Evolutionary conservation across 1,140 invertebrate species (phyloP), one percentile per base, ranked within the genome.

Genomic region (Diplogasteroides magnus): DNA sequence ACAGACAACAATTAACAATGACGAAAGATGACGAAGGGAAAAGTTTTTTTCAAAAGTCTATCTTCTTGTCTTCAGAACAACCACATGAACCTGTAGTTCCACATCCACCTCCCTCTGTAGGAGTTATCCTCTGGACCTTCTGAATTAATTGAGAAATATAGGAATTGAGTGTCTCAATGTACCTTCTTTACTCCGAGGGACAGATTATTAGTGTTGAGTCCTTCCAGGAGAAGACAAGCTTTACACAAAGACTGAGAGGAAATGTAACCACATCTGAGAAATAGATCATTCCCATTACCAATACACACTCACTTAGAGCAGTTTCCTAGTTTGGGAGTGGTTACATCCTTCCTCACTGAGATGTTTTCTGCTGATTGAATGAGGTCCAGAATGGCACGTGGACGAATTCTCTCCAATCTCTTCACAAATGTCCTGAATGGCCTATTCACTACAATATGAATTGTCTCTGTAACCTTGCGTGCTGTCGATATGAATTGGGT

Each of bases 171-270:
- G n/a, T n/a, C n/a, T n/a, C n/a, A n/a, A n/a, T n/a, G 37, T 61
- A 61, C 25, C 70, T 69, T 76, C 2, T 37, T 26, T 15, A 77
- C 69, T 37, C 75, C 78, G 26, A 68, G 61, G 13, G 64, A 32
- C 27, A 58, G 28, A 55, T 79, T 68, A 28, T 69, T 71, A 0
- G 76, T 77, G 56, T 82, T 98, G 0, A 99, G 86, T 13, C 96
- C 95, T 87, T 97, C 92, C 2, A 98, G 85, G 62, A 99, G 86
- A 1, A 94, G 88, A 85, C 96, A 99, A 0, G 96, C 95, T 85
- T 98, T 98, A 83, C 96, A 99, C 14, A 97, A 87, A 77, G 89
- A 87, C 84, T 98, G 93, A 78, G 94, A 97, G 1, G 94, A 97
- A 2, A 98, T 91, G 85, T 94, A 97, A 32, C 91, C 90, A 86